phyloP scores from a whole-genome alignment of 2,113 vertebrate genomes.

The Chrysochloris asiatica region DNA sequence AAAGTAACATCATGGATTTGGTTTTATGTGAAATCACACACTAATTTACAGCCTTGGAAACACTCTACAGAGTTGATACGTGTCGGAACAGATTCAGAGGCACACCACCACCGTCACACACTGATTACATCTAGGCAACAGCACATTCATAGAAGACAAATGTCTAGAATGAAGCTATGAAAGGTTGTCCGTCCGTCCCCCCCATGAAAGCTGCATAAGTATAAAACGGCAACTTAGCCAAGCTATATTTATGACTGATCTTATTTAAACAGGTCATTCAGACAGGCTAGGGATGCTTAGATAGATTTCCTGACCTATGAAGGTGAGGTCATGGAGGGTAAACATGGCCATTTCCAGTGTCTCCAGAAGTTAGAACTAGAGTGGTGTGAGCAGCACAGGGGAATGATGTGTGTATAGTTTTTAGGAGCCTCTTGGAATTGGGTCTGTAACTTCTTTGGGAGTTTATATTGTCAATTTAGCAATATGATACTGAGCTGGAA shows the following conservation, averaged over 20 bases:
- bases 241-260: slow-evolving; percentile 9
- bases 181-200: neutral
- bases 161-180: slow-evolving; percentile 17
- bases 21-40: slow-evolving; percentile 9
- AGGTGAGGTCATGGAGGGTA: neutral
- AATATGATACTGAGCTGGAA: slow-evolving; percentile 9
- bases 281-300: neutral
- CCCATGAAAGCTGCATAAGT: slow-evolving; percentile 1
- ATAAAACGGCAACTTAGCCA: slow-evolving; percentile 42
- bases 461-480: neutral
- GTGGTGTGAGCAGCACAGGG: neutral
- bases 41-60: too few relatives aligned
- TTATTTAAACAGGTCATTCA: slow-evolving; percentile 31
- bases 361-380: neutral
- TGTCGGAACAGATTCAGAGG: too few relatives aligned
- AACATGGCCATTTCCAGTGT: slow-evolving; percentile 7
- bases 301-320: neutral
- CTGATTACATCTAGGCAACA: slow-evolving; percentile 12
- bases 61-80: too few relatives aligned
- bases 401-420: neutral
- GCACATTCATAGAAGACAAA: neutral
- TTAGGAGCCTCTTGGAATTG: neutral
- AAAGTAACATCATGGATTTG: neutral
- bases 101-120: too few relatives aligned
- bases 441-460: slow-evolving; percentile 14